Conservation (phyloP, 1,140 invertebrate genomes). For the Galleria mellonella region DNA sequence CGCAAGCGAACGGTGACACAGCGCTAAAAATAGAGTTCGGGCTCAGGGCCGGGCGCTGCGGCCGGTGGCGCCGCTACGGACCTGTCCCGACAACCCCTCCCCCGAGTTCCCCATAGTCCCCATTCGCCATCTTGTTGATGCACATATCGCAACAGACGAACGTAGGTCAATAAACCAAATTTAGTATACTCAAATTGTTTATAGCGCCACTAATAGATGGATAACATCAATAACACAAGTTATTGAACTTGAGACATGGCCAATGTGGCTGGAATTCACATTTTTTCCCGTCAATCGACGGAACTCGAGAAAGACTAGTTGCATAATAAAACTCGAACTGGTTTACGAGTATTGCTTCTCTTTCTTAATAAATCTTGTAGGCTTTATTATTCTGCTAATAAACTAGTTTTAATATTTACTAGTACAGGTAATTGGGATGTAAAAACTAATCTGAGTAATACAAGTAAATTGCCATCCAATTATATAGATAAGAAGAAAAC, state of each 20-base stretch:
- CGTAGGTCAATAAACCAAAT: not conserved
- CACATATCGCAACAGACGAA: constrained; percentile 24
- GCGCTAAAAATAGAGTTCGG: constrained; percentile 68
- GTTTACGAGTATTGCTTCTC: constrained; percentile 20
- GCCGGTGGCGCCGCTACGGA: constrained; percentile 33
- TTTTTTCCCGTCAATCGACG: not conserved
- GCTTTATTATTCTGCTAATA: constrained; percentile 11
- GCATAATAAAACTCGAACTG: constrained; percentile 24
- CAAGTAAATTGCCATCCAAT: too few relatives aligned
- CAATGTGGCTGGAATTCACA: not conserved
- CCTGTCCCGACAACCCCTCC: constrained; percentile 47
- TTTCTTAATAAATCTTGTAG: constrained; percentile 17
- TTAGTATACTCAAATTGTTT: too few relatives aligned
- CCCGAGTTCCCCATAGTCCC: constrained; percentile 24
- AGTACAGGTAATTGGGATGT: too few relatives aligned
- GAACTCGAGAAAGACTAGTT: constrained; percentile 8
- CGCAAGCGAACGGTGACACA: constrained; percentile 59
- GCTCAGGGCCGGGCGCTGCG: constrained; percentile 38
- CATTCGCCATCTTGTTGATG: constrained; percentile 58
- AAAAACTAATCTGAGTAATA: too few relatives aligned
- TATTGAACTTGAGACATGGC: not conserved
- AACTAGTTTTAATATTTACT: constrained; percentile 9
- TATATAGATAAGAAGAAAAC: too few relatives aligned
- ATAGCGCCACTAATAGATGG: too few relatives aligned
- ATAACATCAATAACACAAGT: not conserved